A percentile compares a stretch with the other conserved stretches of the same genome.
phyloP scores from a whole-genome alignment of 2,888 invertebrate genomes.

The Ceratothoa steindachneri region DNA sequence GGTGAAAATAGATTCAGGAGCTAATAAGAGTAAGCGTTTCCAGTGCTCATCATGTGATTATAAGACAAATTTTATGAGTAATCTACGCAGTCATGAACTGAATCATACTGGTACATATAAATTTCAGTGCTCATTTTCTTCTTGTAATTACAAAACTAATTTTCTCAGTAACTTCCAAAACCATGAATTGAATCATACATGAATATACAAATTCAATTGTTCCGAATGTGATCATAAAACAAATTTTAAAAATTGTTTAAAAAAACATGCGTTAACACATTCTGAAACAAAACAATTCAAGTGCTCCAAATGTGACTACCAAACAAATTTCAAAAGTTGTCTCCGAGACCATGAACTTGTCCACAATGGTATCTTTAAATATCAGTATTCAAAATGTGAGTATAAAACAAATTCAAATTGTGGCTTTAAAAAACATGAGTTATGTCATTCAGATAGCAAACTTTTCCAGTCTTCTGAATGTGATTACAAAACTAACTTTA shows the following conservation, averaged over 20 bases:
- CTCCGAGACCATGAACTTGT: neutral
- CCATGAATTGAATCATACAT: neutral
- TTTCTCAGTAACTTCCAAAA: neutral
- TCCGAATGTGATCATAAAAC: neutral
- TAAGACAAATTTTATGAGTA: neutral
- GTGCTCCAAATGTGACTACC: conserved; percentile 1
- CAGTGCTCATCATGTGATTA: neutral
- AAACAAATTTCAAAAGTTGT: neutral
- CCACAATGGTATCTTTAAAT: neutral
- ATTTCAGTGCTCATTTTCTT: neutral
- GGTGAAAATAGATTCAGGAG: too few species aligned
- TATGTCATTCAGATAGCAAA: neutral
- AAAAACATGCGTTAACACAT: neutral
- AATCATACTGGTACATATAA: neutral
- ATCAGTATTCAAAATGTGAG: neutral
- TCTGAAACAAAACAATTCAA: neutral
- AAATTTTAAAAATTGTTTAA: neutral
- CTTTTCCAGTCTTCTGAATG: neutral
- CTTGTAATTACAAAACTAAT: neutral
- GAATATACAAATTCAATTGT: neutral
- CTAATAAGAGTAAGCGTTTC: neutral
- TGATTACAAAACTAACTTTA: neutral
- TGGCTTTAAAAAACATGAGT: neutral
- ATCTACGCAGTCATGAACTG: neutral
- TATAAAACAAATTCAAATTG: neutral